Conservation (phyloP, 2,113 vertebrate species). For the Triplophysa tibetana region DNA sequence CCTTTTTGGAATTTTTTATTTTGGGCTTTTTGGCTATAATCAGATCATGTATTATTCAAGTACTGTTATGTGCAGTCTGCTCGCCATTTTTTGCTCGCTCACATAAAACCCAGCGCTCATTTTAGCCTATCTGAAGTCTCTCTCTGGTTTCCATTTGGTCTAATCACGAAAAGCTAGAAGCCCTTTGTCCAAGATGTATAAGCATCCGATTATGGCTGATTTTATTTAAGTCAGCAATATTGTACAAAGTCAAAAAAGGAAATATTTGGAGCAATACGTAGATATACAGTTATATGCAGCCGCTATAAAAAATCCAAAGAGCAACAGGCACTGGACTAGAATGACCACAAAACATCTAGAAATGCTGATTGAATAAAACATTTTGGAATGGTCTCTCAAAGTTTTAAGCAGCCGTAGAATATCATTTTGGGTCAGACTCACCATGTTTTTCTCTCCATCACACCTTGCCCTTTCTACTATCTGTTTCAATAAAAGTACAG, state of each 20-base stretch:
- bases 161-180: conserved; percentile 40
- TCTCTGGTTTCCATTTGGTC: neutral
- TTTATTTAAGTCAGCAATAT: neutral
- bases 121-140: conserved; percentile 51
- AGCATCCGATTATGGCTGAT: neutral
- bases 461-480: neutral
- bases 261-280: neutral
- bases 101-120: conserved; percentile 52
- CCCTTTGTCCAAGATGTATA: no score
- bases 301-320: no score
- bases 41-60: conserved; percentile 77
- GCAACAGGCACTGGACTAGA: no score
- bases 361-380: no score
- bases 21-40: conserved; percentile 76
- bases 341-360: no score
- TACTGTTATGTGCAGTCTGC: conserved; percentile 67
- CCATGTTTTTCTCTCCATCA: no score
- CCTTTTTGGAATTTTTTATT: conserved; percentile 75
- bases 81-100: conserved; percentile 54
- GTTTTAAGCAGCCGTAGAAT: no score
- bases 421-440: neutral
- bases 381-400: no score
- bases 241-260: neutral
- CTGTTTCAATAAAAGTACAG: conserved; percentile 19
- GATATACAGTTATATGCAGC: no score